Base-by-base conservation (phyloP, 2,888 invertebrate genomes). In the Mimas tiliae region DNA sequence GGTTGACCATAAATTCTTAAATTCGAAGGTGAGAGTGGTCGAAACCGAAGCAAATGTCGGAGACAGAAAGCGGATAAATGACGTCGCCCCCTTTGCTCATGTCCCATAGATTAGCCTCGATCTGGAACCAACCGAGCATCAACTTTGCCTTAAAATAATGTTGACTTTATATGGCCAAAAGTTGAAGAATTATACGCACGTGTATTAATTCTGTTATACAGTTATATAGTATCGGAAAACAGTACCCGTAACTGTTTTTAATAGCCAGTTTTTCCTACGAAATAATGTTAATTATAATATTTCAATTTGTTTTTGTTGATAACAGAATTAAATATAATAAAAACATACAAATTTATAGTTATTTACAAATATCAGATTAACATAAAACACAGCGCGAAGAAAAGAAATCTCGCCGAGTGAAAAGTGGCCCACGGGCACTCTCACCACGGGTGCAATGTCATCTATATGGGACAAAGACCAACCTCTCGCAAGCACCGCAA, bases 401-500 rank as follows among this genome's bases (percentile, higher is more conserved):
- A 78, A 73, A 77, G 74, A 81, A 82, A 79, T 75, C 70, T 72
- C 65, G 66, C 67, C 68, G 64, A 72, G 69, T 72, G 72, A 80
- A 81, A 81, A 81, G 79, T 80, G 71, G 76, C 70, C 70, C 81
- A 83, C 80, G 76, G 72, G 63, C 62, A 70, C 69, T 74, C 70
- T 71, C 75, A 72, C 71, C 65, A 47, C 55, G 58, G 33, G 48
- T 47, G 65, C 48, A 67, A 70, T 65, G 50, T 69, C 65, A 67
- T 64, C 19, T 47, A 65, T 63, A 65, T 21, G 45, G 65, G 50
- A 19, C 55, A 65, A 50, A 50, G 27, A 63, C 63, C 53, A 72
- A 90, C 90, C 90, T 88, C 84, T 84, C 42, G 86, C 65, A 51
- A 89, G 69, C 72, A 87, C 64, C 68, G 83, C 71, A 70, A 81